Percentiles rank a stretch among this genome's conserved stretches.
Conservation (phyloP, 2,888 invertebrate genomes). For the Agonum fuliginosum region DNA sequence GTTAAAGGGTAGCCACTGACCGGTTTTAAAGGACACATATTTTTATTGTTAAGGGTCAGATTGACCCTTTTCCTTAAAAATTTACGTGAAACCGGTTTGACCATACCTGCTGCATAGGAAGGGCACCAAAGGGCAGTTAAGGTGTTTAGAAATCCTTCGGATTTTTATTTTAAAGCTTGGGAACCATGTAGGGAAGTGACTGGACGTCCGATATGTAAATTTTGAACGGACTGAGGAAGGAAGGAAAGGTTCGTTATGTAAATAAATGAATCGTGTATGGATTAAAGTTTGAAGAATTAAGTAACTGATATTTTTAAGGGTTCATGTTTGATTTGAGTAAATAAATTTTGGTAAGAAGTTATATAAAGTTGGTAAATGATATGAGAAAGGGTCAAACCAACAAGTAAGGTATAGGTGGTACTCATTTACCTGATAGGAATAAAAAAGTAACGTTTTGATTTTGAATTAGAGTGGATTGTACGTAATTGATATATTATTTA, state of each 20-base stretch:
- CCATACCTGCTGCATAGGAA: conserved; percentile 54
- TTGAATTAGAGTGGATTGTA: no score
- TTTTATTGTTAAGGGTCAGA: conserved; percentile 58
- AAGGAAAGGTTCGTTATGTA: conserved; percentile 24
- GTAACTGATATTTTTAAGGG: not conserved
- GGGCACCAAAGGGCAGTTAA: conserved; percentile 36
- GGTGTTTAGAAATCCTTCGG: not conserved
- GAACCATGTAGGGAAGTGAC: conserved; percentile 6
- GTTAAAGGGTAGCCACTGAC: conserved; percentile 57
- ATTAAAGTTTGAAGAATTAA: no score
- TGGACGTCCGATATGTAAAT: conserved; percentile 35
- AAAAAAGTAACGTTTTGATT: no score
- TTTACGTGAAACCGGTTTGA: conserved; percentile 55
- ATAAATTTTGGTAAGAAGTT: not conserved
- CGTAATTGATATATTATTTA: no score
- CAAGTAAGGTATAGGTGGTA: no score
- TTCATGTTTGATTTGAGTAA: not conserved
- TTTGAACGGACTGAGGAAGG: conserved; percentile 18
- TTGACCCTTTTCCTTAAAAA: conserved; percentile 56
- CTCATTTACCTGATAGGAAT: no score
- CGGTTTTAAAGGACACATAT: conserved; percentile 60
- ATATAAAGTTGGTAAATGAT: not conserved
- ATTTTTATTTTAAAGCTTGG: conserved; percentile 14
- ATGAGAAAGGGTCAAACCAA: not conserved
- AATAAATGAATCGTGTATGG: conserved; percentile 5